A percentile compares a stretch with the other conserved stretches of the same genome.
Evolutionary conservation across 2,888 invertebrate species (phyloP).

Genomic region (Protonemura montana): DNA sequence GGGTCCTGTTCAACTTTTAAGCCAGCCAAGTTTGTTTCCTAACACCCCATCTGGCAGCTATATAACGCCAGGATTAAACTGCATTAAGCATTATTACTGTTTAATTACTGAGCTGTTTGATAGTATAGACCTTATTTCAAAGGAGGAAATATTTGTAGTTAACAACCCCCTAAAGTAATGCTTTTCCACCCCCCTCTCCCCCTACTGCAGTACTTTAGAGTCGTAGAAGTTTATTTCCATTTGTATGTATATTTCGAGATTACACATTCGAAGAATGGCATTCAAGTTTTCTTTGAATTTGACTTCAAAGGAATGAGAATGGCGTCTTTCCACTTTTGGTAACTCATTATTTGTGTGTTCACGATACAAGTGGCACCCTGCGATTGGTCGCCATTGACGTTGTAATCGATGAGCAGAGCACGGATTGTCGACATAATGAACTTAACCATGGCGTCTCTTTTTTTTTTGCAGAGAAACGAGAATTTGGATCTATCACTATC

Average conservation of each 20-base stretch:
- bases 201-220: neutral
- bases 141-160: slow-evolving; percentile 7
- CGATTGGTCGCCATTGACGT: neutral
- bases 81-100: slow-evolving; percentile 12
- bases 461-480: slow-evolving; percentile 79
- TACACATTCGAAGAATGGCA: neutral
- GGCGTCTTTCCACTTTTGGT: neutral
- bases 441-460: slow-evolving; percentile 53
- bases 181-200: neutral
- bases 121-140: neutral
- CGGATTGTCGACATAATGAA: neutral
- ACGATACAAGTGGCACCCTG: neutral
- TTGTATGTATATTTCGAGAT: neutral
- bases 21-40: neutral
- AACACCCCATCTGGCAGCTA: slow-evolving; percentile 2
- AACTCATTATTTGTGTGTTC: neutral
- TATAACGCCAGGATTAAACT: neutral
- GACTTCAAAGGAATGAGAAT: neutral
- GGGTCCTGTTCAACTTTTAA: neutral
- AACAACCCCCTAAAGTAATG: neutral
- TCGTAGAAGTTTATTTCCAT: neutral
- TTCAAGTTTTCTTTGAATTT: neutral
- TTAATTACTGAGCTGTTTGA: neutral
- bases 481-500: slow-evolving; percentile 76
- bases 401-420: neutral